Conservation (phyloP, 2,888 invertebrate genomes). For the Therioaphis trifolii region DNA sequence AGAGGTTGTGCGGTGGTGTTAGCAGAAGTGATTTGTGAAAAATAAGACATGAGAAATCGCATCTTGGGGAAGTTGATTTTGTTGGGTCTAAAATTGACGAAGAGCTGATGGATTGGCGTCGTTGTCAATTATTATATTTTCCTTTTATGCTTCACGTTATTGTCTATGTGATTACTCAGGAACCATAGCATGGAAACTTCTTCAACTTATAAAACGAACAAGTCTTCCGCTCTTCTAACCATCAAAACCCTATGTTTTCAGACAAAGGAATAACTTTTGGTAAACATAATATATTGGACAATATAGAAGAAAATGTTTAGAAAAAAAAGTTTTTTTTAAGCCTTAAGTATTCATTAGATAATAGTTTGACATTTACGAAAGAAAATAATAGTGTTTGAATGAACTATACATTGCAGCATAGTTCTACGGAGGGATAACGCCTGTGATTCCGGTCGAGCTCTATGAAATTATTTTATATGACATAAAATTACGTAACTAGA, state of each 20-base stretch:
- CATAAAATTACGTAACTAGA: too few species aligned
- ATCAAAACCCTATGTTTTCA: background rate
- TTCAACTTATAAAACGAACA: slow-evolving; percentile 43
- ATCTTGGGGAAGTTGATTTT: slow-evolving; percentile 10
- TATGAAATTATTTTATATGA: too few species aligned
- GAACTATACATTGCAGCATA: too few species aligned
- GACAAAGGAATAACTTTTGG: slow-evolving; percentile 47
- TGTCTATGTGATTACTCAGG: slow-evolving; percentile 31
- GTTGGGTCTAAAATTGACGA: background rate
- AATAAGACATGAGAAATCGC: slow-evolving; percentile 30
- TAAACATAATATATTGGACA: slow-evolving; percentile 45
- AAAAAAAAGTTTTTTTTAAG: slow-evolving; percentile 14
- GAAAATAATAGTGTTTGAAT: slow-evolving; percentile 3
- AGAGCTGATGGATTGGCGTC: background rate
- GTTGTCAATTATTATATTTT: slow-evolving; percentile 20
- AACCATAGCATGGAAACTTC: slow-evolving; percentile 44
- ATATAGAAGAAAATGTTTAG: slow-evolving; percentile 18
- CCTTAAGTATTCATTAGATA: slow-evolving; percentile 47
- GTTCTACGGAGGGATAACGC: background rate
- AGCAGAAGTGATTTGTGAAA: slow-evolving; percentile 30
- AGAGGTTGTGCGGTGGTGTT: too few species aligned
- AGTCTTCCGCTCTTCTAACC: background rate
- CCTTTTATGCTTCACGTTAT: slow-evolving; percentile 43
- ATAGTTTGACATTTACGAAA: slow-evolving; percentile 35
- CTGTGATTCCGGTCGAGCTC: background rate